phyloP scores from a whole-genome alignment of 2,888 invertebrate species.

The Aspidapion aeneum region DNA sequence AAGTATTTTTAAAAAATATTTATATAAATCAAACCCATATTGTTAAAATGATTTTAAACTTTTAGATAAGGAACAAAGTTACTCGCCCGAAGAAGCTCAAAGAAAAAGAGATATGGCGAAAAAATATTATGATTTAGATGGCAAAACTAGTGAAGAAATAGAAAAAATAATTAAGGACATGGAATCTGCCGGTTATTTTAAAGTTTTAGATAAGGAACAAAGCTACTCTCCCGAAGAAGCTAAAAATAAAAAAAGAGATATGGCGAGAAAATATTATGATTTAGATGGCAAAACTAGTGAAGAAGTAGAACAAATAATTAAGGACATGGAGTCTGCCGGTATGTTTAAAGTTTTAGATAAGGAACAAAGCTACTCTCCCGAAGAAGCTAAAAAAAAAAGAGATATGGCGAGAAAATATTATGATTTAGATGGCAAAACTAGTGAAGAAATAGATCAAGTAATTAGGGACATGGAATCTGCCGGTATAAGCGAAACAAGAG shows the following conservation, averaged over 20 bases:
- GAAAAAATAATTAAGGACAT: background rate
- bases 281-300: background rate
- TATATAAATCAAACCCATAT: too few species aligned
- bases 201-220: too few species aligned
- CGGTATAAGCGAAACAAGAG: too few species aligned
- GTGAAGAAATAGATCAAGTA: background rate
- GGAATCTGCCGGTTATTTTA: too few species aligned
- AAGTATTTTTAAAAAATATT: too few species aligned
- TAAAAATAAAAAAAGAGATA: background rate
- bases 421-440: background rate
- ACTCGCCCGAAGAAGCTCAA: background rate
- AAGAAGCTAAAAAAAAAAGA: background rate
- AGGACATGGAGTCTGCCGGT: background rate
- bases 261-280: background rate
- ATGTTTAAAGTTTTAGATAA: too few species aligned
- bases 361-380: background rate
- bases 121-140: background rate
- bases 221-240: background rate
- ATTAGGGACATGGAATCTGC: background rate
- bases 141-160: slow-evolving; percentile 1
- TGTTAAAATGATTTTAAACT: too few species aligned
- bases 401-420: background rate
- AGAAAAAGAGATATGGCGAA: background rate
- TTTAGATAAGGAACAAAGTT: too few species aligned
- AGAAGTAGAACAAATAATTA: slow-evolving; percentile 1